Evolutionary conservation across 2,797 vertebrate species (phyloP).

Genomic region (Meriones psammophilus): DNA sequence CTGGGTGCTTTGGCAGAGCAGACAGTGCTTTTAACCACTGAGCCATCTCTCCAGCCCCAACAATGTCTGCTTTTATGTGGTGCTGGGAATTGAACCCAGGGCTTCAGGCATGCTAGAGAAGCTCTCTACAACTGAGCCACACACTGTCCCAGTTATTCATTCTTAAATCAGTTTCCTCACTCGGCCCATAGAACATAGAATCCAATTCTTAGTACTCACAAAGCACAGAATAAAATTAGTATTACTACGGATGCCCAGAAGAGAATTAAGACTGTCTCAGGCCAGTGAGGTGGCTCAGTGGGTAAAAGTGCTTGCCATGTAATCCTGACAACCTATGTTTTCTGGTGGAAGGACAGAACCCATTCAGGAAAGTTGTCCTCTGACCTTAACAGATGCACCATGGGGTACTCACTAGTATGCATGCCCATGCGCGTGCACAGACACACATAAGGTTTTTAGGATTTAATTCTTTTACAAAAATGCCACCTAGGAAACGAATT

Average conservation of each 20-base stretch:
- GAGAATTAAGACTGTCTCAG: background rate
- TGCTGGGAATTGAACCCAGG: background rate
- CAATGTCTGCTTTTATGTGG: background rate
- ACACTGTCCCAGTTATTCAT: background rate
- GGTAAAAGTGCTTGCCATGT: background rate
- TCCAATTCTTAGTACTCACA: background rate
- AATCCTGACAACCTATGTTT: background rate
- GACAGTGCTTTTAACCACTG: no score
- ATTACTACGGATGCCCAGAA: background rate
- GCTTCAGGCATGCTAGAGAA: background rate
- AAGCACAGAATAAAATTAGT: background rate
- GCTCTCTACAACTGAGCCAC: background rate
- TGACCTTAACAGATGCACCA: background rate
- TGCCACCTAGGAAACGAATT: background rate
- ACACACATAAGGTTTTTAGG: background rate
- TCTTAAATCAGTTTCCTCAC: background rate
- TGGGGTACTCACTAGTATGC: background rate
- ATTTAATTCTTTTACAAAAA: background rate
- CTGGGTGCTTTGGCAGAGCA: no score
- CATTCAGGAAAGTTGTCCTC: background rate
- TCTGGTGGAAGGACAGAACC: background rate
- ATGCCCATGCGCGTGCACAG: no score
- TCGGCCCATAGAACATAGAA: background rate
- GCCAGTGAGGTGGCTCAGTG: background rate
- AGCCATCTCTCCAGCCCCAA: no score